Evolutionary conservation across 2,888 invertebrate genomes (phyloP), one percentile per base, ranked within the genome.

Genomic region (Lasioglossum villosulum): DNA sequence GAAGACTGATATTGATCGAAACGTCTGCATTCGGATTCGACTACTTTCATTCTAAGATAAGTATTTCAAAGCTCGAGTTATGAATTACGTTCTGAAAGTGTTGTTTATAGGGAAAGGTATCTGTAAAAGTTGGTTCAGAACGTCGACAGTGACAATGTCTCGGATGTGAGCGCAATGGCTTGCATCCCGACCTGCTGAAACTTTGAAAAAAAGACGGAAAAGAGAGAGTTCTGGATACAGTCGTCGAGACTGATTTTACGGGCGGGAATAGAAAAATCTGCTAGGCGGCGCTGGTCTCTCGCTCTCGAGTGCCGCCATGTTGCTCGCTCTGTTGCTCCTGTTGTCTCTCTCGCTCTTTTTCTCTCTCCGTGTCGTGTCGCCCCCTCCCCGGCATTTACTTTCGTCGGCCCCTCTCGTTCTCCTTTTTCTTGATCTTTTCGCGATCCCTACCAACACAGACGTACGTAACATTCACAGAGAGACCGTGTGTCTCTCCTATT

Each of bases 221-320:
- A 42, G 68, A 70, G 68, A 63, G 48, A 70, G 76, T 70, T 78
- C 56, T 39, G 16, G 27, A 52, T 74, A 68, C 39, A n/a, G 56
- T 56, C 56, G 70, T 78, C 63, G 83, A 82, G 83, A 86, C 84
- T 48, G 70, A 80, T 73, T 90, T 86, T 76, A 84, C 84, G 34
- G 91, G 93, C 91, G 93, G 92, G 92, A 93, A 93, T 92, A 91
- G 90, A 93, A 94, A 94, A 95, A 93, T 93, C 92, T 87, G 88
- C 92, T 92, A 94, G 95, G 92, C 92, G 94, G 94, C 95, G 94
- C 94, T 94, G 88, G 82, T 85, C 83, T 90, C 92, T 75, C 27
- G 42, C 83, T 90, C 92, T 75, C 23, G 42, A 23, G 70, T 89
- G 79, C 92, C 88, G 94, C 94, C 94, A 95, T 95, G 85, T 94